Conservation (phyloP, 2,113 vertebrate species). For the Azemiops feae region DNA sequence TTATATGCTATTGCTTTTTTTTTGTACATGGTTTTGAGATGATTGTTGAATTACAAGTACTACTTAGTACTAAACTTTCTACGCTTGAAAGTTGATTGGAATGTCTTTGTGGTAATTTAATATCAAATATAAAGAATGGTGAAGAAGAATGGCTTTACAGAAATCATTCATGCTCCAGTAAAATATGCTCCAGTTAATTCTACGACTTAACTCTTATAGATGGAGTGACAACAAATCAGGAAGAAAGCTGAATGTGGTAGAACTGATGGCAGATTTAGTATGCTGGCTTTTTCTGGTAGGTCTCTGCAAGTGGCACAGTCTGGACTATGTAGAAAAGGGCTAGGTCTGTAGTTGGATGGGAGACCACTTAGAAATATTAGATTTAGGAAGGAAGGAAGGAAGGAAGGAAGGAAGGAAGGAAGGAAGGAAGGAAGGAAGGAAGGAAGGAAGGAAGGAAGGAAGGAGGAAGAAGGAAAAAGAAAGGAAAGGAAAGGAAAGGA, state of each 20-base stretch:
- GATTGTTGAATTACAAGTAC: constrained; percentile 20
- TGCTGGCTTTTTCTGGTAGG: neutral
- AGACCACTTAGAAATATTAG: neutral
- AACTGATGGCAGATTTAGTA: neutral
- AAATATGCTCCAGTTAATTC: neutral
- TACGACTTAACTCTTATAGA: neutral
- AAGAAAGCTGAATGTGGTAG: neutral
- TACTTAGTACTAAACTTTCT: constrained; percentile 5
- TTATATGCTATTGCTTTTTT: constrained; percentile 26
- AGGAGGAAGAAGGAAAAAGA: neutral
- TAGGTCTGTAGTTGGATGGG: neutral
- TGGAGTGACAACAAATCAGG: neutral
- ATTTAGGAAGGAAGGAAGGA: neutral
- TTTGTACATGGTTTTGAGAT: constrained; percentile 10
- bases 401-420: too few species aligned
- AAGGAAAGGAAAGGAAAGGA: too few species aligned
- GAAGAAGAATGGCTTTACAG: neutral
- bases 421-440: too few species aligned
- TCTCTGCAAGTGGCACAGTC: neutral
- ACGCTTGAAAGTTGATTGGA: neutral
- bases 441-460: neutral
- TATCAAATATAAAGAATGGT: neutral
- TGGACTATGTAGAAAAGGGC: neutral
- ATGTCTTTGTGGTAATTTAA: neutral
- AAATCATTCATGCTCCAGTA: neutral